A percentile compares a stretch with the other conserved stretches of the same genome.
Evolutionary conservation across 2,888 invertebrate species (phyloP).

Genomic region (Furcula furcula): DNA sequence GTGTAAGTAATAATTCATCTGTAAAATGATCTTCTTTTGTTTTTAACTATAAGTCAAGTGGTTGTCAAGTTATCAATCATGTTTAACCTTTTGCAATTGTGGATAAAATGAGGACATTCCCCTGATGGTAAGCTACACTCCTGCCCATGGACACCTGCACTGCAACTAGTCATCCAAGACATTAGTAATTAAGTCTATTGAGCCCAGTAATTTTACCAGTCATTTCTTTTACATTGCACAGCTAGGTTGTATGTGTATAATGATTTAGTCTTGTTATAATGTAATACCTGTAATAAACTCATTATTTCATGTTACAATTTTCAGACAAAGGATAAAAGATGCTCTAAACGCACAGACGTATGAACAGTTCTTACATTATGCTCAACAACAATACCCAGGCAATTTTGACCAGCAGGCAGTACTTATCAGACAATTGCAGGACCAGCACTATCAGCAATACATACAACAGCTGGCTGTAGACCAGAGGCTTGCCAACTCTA

Average conservation of each 20-base stretch:
- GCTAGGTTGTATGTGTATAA: no score
- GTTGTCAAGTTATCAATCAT: no score
- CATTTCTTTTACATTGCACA: not conserved
- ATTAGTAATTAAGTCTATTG: no score
- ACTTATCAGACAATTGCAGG: conserved; percentile 96
- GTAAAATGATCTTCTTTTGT: no score
- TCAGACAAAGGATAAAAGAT: conserved; percentile 94
- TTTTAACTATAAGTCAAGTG: no score
- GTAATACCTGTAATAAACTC: not conserved
- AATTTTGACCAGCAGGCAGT: conserved; percentile 96
- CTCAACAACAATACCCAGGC: conserved; percentile 95
- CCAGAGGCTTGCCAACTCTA: conserved; percentile 62
- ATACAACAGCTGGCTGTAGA: conserved; percentile 93
- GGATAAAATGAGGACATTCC: no score
- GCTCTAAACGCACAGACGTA: conserved; percentile 97
- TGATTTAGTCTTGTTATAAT: not conserved
- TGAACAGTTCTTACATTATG: conserved; percentile 92
- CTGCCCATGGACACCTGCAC: no score
- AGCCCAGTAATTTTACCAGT: no score
- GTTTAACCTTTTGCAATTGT: no score
- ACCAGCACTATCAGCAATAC: conserved; percentile 99
- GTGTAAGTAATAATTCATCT: conserved; percentile 71
- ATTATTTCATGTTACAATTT: not conserved
- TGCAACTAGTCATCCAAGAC: no score
- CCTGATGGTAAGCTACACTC: no score